Evolutionary conservation across 30 jellyfish, hydroid and myxozoan genomes (phyloP), one percentile per base, ranked within the genome.

Genomic region (Hydractinia symbiolongicarpus): DNA sequence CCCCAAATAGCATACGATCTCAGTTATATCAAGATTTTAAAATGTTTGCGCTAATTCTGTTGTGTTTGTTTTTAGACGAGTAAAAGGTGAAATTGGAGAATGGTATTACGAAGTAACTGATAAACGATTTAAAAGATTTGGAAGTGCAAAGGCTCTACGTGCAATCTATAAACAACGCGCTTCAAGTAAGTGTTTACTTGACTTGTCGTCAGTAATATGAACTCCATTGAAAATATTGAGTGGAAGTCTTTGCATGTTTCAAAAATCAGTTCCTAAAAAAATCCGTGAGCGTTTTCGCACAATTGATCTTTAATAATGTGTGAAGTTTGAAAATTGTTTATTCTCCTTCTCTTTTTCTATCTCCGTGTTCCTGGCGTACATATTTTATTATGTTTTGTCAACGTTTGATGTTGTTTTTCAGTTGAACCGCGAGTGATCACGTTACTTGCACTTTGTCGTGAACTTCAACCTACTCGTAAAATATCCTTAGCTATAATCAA

Each of bases 141-240:
- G 97, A 8, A 90, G 97, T 72, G 94, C 97, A 64, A 90, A 90
- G 64, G 95, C 82, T 8, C 86, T 90, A 17, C 88, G 97, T 30
- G 97, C 96, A 21, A 77, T 90, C 9, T 67, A 73, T 58, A 82
- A 73, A 57, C 88, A 82, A 73, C 50, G 71, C 9, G 80, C 19
- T 8, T 72, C 49, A 16, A 80, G 90, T 82, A 72, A 30, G 88
- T 14, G 4, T 52, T 76, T 20, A 7, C 9, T 7, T 76, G 1
- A 5, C 5, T 51, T 76, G n/a, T 40, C 8, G 7, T 9, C 50
- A 19, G 10, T 19, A 0, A 7, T 8, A 40, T 6, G 50, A 16
- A 8, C 8, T 72, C 56, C 57, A 0, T 8, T 16, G 17, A 72
- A 16, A 7, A 72, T 40, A 17, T 72, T 6, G 81, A 9, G 49